phyloP scores from a whole-genome alignment of 2,888 invertebrate genomes.

The Carpatolechia fugitivella region DNA sequence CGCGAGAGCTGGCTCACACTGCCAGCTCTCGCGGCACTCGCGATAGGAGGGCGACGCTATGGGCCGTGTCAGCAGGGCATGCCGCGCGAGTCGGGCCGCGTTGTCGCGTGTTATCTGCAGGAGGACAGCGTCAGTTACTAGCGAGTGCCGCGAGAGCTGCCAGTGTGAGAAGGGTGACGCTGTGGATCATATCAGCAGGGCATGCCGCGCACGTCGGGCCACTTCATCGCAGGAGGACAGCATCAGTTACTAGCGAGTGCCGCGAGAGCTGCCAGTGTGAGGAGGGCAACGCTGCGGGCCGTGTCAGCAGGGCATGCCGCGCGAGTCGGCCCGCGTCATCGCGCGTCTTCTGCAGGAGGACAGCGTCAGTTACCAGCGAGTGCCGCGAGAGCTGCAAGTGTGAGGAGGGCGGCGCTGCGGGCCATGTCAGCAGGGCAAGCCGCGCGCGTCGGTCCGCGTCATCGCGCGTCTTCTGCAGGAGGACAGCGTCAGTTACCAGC shows the following conservation, averaged over 20 bases:
- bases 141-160: constrained; percentile 73
- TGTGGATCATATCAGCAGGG: constrained; percentile 76
- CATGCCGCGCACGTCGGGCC: constrained; percentile 67
- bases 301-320: constrained; percentile 76
- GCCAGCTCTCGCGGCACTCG: constrained; percentile 73
- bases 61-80: constrained; percentile 76
- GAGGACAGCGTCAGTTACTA: constrained; percentile 42
- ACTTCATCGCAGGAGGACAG: constrained; percentile 53
- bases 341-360: no score
- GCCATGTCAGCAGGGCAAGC: no score
- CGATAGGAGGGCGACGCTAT: constrained; percentile 72
- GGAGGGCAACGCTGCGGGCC: constrained; percentile 74
- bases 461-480: no score
- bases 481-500: no score
- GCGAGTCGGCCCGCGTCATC: constrained; percentile 62
- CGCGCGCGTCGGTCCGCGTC: no score
- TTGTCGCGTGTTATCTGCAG: constrained; percentile 70
- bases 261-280: constrained; percentile 72
- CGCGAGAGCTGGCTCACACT: constrained; percentile 71
- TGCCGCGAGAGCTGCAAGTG: no score
- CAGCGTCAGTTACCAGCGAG: no score
- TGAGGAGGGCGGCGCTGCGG: no score
- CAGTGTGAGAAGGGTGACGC: constrained; percentile 73
- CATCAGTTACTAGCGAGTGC: constrained; percentile 62
- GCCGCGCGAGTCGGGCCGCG: constrained; percentile 61